Conservation (phyloP, 2,113 vertebrate genomes). For the Alosa alosa region DNA sequence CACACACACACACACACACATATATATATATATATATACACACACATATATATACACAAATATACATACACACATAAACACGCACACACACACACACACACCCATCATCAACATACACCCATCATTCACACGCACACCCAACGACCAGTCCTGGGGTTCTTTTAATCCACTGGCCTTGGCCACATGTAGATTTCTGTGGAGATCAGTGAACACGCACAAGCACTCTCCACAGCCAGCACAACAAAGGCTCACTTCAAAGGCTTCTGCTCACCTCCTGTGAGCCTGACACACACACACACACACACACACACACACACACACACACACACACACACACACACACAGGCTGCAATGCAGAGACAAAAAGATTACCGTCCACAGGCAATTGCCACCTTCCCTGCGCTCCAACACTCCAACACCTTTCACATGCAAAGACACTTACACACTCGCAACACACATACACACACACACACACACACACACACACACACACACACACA, state of each 20-base stretch:
- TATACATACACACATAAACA: neutral
- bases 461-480: neutral
- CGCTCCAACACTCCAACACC: neutral
- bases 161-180: neutral
- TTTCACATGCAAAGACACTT: neutral
- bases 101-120: neutral
- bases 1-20: neutral
- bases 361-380: neutral
- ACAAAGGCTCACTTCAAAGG: conserved; percentile 5
- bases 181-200: neutral
- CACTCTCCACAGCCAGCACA: neutral
- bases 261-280: neutral
- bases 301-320: conserved; percentile 7
- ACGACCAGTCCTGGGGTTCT: neutral
- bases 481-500: neutral
- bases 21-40: no score
- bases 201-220: neutral
- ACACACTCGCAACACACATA: neutral
- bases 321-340: conserved; percentile 24
- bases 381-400: neutral
- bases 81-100: neutral
- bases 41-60: neutral
- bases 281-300: neutral
- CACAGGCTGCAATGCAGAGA: neutral
- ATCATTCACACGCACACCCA: neutral